Evolutionary conservation across 2,797 vertebrate species (phyloP), one percentile per base, ranked within the genome.

Genomic region (Danio choprae): DNA sequence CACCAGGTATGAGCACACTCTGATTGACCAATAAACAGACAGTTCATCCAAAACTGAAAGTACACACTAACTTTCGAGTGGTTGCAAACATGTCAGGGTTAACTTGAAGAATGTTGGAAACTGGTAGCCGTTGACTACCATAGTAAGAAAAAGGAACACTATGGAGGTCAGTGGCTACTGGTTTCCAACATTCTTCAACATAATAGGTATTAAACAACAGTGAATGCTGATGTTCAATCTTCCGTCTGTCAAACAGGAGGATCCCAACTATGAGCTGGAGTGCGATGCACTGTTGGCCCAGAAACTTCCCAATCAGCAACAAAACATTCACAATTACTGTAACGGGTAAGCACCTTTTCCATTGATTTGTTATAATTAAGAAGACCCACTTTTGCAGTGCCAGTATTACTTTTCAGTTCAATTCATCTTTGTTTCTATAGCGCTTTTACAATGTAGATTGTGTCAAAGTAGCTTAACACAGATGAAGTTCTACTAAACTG

Each of bases 221-320:
- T 40, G n/a, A 65, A 44, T 15, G 8, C 6, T 40, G 3, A 55
- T 55, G 56, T 50, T 81, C 0, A 48, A 74, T 46, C 44, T n/a
- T 11, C 55, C 70, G 40, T 82, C 79, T 44, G 88, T 67, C 50
- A 85, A 86, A 29, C 92, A 95, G 29, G 92, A 95, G 70, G 94
- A 94, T 56, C 86, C 89, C 44, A 88, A 91, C 29, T 91, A 92
- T 85, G 94, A 95, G 75, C 89, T 94, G 90, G 94, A 94, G 84
- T 89, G 88, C 80, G 91, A 91, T 0, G 89, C 91, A 1, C 88
- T 96, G 86, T 90, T 96, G 73, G 94, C 95, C 50, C 94, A 92
- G 4, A 89, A 88, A 0, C 81, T 93, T 68, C 89, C 93, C 71
- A 94, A 93, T 7, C 91, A 93, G 70, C 94, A 89, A 20, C 62